Conservation (phyloP, 2,113 vertebrate genomes). For the Coreoperca whiteheadi region DNA sequence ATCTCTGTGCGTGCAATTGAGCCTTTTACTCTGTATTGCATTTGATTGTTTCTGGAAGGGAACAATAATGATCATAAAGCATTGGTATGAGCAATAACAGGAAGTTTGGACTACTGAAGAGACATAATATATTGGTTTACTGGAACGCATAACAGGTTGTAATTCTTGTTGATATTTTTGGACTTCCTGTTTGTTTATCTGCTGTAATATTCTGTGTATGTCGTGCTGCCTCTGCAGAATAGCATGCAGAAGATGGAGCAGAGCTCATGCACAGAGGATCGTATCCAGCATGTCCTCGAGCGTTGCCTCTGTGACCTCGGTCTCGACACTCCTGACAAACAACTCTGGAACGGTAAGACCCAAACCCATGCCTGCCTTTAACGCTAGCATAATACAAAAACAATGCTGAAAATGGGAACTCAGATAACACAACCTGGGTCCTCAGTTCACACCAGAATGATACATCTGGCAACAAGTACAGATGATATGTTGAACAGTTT, state of each 20-base stretch:
- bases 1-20: neutral
- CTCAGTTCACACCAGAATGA: neutral
- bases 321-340: conserved; percentile 74
- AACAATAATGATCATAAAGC: conserved; percentile 21
- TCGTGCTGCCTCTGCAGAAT: conserved; percentile 22
- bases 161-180: conserved; percentile 17
- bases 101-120: conserved; percentile 37
- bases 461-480: accelerated
- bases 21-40: neutral
- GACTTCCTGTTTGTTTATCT: conserved; percentile 35
- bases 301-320: conserved; percentile 91
- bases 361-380: neutral
- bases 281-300: conserved; percentile 94
- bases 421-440: too few relatives aligned
- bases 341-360: conserved; percentile 91
- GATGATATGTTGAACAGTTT: neutral
- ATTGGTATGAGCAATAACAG: conserved; percentile 23
- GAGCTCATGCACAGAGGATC: conserved; percentile 96
- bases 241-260: conserved; percentile 87
- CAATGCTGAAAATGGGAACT: neutral
- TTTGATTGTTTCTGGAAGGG: conserved; percentile 1
- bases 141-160: conserved; percentile 16
- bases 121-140: conserved; percentile 15
- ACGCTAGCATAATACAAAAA: neutral
- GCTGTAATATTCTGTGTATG: conserved; percentile 10